phyloP scores from a whole-genome alignment of 2,113 vertebrate species.

The Peromyscus maniculatus region DNA sequence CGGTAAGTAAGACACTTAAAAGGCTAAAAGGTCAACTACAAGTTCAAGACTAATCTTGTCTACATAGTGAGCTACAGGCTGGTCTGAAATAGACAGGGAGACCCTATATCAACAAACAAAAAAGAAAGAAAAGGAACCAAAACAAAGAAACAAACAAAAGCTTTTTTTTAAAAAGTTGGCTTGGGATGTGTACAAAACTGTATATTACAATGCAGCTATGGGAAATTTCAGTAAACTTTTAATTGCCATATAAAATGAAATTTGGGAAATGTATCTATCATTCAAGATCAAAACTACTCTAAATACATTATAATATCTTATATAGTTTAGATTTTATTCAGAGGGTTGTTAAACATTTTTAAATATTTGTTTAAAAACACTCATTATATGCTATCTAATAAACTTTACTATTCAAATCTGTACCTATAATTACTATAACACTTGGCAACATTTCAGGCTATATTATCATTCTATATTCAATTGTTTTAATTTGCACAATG shows the following conservation, averaged over 20 bases:
- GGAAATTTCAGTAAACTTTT: conserved; percentile 54
- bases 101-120: neutral
- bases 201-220: neutral
- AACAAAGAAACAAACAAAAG: neutral
- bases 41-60: neutral
- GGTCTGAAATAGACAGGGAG: neutral
- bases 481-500: neutral
- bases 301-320: neutral
- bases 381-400: neutral
- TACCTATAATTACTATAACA: neutral
- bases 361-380: neutral
- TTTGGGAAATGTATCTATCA: neutral
- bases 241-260: neutral
- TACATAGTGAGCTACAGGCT: neutral
- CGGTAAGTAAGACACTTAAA: neutral
- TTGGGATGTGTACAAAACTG: neutral
- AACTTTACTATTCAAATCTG: conserved; percentile 1
- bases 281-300: conserved; percentile 4
- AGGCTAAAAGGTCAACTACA: neutral
- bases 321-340: conserved; percentile 9
- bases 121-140: neutral
- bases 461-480: neutral
- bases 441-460: conserved; percentile 42
- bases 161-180: neutral
- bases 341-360: neutral